Percentiles rank a stretch among this genome's conserved stretches.
Conservation (phyloP, 2,113 vertebrate species). For the Siniperca chuatsi region DNA sequence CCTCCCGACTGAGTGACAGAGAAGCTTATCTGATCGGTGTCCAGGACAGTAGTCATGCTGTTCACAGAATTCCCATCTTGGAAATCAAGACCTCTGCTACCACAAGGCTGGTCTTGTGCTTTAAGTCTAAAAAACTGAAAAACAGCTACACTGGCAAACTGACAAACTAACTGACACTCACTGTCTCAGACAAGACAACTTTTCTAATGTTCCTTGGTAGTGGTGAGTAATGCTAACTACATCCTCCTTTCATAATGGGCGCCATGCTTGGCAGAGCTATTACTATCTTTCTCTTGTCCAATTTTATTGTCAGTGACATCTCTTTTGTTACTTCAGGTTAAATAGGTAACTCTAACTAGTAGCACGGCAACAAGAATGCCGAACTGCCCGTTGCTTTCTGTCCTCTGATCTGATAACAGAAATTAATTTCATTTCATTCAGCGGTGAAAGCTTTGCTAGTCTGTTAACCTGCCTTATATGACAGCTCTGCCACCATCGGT, state of each 20-base stretch:
- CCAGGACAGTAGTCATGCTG: slow-evolving; percentile 40
- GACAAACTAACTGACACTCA: background rate
- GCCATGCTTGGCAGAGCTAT: background rate
- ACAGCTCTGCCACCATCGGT: background rate
- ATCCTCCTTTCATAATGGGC: background rate
- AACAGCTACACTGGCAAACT: background rate
- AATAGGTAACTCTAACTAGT: background rate
- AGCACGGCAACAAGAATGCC: background rate
- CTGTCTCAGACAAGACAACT: background rate
- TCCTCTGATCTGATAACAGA: background rate
- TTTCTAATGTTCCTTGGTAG: background rate
- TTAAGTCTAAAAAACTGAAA: slow-evolving; percentile 22
- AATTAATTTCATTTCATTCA: background rate
- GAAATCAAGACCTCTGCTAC: slow-evolving; percentile 32
- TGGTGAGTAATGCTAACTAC: background rate
- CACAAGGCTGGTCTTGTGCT: slow-evolving; percentile 10
- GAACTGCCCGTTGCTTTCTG: background rate
- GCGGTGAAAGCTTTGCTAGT: background rate
- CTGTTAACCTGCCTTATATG: background rate
- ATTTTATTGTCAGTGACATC: background rate
- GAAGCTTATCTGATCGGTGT: slow-evolving; percentile 49
- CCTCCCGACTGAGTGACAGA: slow-evolving; percentile 28
- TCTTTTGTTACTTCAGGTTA: background rate
- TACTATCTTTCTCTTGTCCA: background rate
- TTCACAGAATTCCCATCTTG: slow-evolving; percentile 45